A percentile compares a stretch with the other conserved stretches of the same genome.
These are phyloP conservation scores for Machimus atricapillus DNA, from an alignment of 2,888 invertebrate genomes.

Conservation along the genomic window DNA sequence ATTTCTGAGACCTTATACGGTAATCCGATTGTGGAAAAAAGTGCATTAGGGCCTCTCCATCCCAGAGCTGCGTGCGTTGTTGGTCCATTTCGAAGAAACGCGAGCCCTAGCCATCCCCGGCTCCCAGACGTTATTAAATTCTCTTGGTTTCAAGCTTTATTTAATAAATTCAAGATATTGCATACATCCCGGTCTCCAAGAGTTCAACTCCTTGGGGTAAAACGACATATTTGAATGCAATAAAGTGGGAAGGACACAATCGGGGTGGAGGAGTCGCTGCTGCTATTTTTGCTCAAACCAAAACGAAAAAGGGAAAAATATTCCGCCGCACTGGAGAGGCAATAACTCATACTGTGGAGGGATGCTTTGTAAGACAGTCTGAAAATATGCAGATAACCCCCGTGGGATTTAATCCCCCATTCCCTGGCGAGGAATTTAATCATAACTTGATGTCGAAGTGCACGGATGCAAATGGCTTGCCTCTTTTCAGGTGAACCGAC, in stretches of 20 bases:
- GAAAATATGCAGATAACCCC: neutral
- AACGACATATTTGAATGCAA: constrained; percentile 33
- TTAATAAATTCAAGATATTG: constrained; percentile 31
- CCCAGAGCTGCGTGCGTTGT: neutral
- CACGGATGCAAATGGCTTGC: constrained; percentile 8
- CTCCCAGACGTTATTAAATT: constrained; percentile 32
- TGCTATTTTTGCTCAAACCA: neutral
- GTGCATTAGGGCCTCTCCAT: neutral
- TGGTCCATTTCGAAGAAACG: neutral
- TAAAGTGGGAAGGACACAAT: neutral
- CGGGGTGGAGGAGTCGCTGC: neutral
- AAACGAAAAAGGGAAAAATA: neutral
- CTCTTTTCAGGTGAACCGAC: neutral
- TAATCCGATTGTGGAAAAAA: neutral
- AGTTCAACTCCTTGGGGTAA: neutral
- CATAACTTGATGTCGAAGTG: constrained; percentile 25
- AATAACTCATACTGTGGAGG: neutral
- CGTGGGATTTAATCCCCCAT: neutral
- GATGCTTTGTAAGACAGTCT: neutral
- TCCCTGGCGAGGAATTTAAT: constrained; percentile 1
- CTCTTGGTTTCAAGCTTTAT: neutral
- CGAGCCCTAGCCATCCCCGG: neutral
- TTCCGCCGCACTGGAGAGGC: neutral
- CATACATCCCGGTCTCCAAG: neutral
- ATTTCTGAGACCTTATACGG: neutral